Conservation (phyloP, 2,888 invertebrate species). For the Netelia virgata region DNA sequence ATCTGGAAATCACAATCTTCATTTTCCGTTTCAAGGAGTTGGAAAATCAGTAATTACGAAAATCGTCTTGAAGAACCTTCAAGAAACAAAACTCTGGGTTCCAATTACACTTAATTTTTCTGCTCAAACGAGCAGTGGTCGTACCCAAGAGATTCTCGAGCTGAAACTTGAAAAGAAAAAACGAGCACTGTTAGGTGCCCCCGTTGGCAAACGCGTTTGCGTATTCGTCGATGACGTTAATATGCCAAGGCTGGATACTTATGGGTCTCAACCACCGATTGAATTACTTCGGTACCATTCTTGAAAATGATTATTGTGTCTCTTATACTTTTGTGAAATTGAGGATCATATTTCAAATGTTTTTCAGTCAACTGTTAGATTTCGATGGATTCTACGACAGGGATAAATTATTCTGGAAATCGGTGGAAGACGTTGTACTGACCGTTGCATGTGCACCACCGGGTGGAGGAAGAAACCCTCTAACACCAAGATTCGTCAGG, state of each 20-base stretch:
- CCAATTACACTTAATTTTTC: slow-evolving; percentile 95
- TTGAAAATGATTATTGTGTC: neutral
- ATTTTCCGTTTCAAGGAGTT: slow-evolving; percentile 87
- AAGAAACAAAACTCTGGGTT: slow-evolving; percentile 88
- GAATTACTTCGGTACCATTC: slow-evolving; percentile 91
- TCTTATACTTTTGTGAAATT: neutral
- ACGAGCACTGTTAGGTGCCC: slow-evolving; percentile 92
- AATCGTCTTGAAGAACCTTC: slow-evolving; percentile 89
- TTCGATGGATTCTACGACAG: slow-evolving; percentile 94
- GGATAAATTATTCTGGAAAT: slow-evolving; percentile 95
- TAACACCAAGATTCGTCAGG: slow-evolving; percentile 93
- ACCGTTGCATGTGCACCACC: slow-evolving; percentile 95
- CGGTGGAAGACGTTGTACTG: slow-evolving; percentile 93
- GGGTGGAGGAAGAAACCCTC: slow-evolving; percentile 94
- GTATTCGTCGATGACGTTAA: slow-evolving; percentile 97
- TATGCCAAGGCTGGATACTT: slow-evolving; percentile 94
- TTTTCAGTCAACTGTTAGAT: slow-evolving; percentile 89
- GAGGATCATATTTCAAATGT: neutral
- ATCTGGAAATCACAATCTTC: no score
- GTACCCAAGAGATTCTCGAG: slow-evolving; percentile 95
- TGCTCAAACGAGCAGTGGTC: slow-evolving; percentile 94
- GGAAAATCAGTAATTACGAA: slow-evolving; percentile 96
- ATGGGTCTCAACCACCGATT: slow-evolving; percentile 96
- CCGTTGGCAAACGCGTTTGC: slow-evolving; percentile 92
- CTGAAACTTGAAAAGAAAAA: slow-evolving; percentile 93